These are phyloP conservation scores for Drosophila histrio DNA, from an alignment of 2,888 invertebrate species.

Conservation along the genomic window DNA sequence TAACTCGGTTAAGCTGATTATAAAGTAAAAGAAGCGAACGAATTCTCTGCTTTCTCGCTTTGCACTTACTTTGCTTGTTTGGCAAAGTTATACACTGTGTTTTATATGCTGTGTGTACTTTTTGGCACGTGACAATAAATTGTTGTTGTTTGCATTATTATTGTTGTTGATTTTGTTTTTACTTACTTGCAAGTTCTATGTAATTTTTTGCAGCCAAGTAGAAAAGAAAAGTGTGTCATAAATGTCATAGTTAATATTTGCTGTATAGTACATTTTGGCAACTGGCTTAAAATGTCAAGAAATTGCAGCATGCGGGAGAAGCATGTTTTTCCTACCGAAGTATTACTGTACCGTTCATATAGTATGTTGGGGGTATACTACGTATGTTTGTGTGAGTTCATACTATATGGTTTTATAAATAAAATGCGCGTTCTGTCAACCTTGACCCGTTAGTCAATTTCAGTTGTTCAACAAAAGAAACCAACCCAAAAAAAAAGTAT, in stretches of 20 bases:
- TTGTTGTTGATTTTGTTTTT: constrained; percentile 8
- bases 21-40: not conserved
- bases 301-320: constrained; percentile 21
- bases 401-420: constrained; percentile 48
- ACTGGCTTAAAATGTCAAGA: constrained; percentile 54
- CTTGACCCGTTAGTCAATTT: constrained; percentile 66
- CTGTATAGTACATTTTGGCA: constrained; percentile 56
- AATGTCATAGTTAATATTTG: constrained; percentile 77
- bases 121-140: constrained; percentile 78
- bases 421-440: constrained; percentile 67
- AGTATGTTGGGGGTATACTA: not conserved
- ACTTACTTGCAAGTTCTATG: constrained; percentile 48
- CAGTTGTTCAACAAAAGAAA: constrained; percentile 36
- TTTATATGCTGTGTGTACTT: constrained; percentile 62
- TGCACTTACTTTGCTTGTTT: constrained; percentile 64
- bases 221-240: constrained; percentile 72
- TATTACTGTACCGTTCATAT: not conserved
- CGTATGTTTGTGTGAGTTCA: no score
- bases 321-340: not conserved
- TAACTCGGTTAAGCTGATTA: not conserved
- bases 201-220: constrained; percentile 57
- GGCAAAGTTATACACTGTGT: constrained; percentile 68
- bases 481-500: constrained; percentile 3
- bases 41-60: constrained; percentile 24
- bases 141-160: constrained; percentile 59